Evolutionary conservation across 2,797 vertebrate genomes (phyloP).

Genomic region (Florisuga fusca): DNA sequence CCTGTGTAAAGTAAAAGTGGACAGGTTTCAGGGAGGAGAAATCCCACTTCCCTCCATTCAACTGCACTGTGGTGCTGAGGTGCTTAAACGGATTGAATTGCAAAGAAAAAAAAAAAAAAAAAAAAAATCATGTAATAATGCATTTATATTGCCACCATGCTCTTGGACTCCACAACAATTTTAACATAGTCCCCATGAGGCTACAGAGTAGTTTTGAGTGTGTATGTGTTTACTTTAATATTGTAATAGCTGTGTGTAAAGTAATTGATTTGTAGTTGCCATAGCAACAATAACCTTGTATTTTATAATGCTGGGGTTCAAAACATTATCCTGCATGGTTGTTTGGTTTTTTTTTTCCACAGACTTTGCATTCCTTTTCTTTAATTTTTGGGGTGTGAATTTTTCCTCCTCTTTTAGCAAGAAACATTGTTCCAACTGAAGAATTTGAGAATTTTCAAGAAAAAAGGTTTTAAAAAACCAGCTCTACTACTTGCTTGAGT

Average conservation of each 20-base stretch:
- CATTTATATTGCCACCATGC: not conserved
- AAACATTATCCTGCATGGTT: not conserved
- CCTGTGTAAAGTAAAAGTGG: not conserved
- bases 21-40: not conserved
- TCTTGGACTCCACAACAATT: slow-evolving; percentile 32
- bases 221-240: slow-evolving; percentile 27
- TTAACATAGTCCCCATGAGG: not conserved
- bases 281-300: slow-evolving; percentile 7
- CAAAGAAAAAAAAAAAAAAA: not conserved
- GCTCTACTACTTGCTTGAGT: not conserved
- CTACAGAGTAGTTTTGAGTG: not conserved
- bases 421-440: not conserved
- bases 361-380: not conserved
- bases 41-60: not conserved
- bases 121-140: not conserved
- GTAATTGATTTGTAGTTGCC: slow-evolving; percentile 19
- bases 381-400: not conserved
- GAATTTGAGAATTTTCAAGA: not conserved
- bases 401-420: not conserved
- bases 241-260: slow-evolving; percentile 27
- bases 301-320: not conserved
- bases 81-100: not conserved
- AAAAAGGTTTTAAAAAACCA: not conserved
- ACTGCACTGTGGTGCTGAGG: not conserved
- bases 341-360: not conserved